These are phyloP conservation scores for Anolis sagrei DNA, from an alignment of 2,113 vertebrate species.

Conservation along the genomic window DNA sequence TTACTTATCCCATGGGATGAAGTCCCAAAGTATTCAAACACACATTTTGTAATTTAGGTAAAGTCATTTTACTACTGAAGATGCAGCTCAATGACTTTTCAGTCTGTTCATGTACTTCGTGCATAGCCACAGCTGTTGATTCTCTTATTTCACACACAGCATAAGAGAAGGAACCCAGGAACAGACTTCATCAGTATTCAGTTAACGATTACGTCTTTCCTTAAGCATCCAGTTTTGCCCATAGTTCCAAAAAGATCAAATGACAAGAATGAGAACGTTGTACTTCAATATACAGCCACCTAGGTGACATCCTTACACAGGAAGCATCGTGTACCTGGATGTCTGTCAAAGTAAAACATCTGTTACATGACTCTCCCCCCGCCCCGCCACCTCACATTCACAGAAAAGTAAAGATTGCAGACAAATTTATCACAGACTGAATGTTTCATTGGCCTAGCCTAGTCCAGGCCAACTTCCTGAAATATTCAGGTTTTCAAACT, in stretches of 20 bases:
- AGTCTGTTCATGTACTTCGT: conserved; percentile 34
- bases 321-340: background rate
- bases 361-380: background rate
- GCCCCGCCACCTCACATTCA: no score
- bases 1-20: no score
- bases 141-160: conserved; percentile 32
- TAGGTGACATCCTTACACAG: background rate
- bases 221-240: conserved; percentile 47
- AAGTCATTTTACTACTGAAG: conserved; percentile 48
- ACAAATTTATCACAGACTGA: no score
- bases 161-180: conserved; percentile 55
- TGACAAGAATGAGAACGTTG: conserved; percentile 32
- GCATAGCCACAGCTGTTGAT: conserved; percentile 59
- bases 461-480: no score
- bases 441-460: no score
- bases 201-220: conserved; percentile 32
- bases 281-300: background rate
- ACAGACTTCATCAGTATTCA: conserved; percentile 49
- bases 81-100: conserved; percentile 36
- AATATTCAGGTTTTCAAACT: no score
- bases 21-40: conserved; percentile 11
- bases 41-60: conserved; percentile 36
- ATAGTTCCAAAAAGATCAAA: conserved; percentile 40
- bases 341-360: conserved; percentile 1
- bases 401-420: no score